A percentile compares a stretch with the other conserved stretches of the same genome.
Conservation (phyloP, 2,797 vertebrate genomes). For the Gouania willdenowi region DNA sequence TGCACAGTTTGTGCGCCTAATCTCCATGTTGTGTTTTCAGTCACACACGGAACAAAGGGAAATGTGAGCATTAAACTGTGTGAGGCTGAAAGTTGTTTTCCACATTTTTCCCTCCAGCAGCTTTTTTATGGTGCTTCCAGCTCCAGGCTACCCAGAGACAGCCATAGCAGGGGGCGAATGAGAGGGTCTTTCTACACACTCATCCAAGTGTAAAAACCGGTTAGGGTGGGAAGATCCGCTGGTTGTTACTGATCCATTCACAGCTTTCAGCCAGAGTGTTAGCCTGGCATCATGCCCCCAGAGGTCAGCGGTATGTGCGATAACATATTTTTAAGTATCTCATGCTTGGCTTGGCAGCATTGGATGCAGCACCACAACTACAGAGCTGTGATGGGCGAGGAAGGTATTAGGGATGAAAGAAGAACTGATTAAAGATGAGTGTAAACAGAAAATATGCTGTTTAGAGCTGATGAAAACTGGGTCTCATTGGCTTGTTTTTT, state of each 20-base stretch:
- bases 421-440: neutral
- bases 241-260: constrained; percentile 52
- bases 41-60: too few relatives aligned
- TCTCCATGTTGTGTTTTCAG: too few relatives aligned
- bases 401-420: constrained; percentile 2
- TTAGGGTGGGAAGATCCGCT: constrained; percentile 18
- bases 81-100: too few relatives aligned
- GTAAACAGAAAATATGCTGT: neutral
- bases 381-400: neutral
- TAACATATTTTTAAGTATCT: constrained; percentile 56
- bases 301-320: constrained; percentile 42
- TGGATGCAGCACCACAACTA: constrained; percentile 8
- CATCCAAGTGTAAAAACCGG: constrained; percentile 47
- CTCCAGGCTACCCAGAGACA: constrained; percentile 8
- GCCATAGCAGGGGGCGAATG: constrained; percentile 38
- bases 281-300: constrained; percentile 38
- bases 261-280: constrained; percentile 27
- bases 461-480: too few relatives aligned
- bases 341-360: constrained; percentile 35
- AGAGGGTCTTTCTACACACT: constrained; percentile 42
- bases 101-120: neutral
- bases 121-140: constrained; percentile 19
- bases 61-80: too few relatives aligned
- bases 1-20: too few relatives aligned
- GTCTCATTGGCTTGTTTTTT: too few relatives aligned